phyloP scores from a whole-genome alignment of 2,113 vertebrate genomes.

The Oryzias curvinotus region DNA sequence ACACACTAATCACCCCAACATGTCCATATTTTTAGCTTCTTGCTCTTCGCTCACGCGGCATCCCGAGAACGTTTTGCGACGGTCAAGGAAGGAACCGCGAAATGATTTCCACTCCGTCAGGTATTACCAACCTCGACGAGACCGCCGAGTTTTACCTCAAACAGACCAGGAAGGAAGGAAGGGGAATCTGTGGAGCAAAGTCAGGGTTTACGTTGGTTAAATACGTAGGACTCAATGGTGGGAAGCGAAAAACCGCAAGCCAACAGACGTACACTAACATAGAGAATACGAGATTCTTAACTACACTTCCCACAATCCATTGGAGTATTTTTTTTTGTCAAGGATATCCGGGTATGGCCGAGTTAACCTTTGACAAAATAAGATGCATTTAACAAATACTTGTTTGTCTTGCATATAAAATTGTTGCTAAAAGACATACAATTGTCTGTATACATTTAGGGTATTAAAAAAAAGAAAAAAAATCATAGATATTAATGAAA shows the following conservation, averaged over 20 bases:
- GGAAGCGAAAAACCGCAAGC: not conserved
- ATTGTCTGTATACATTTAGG: not conserved
- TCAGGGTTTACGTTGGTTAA: slow-evolving; percentile 33
- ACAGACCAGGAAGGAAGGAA: slow-evolving; percentile 65
- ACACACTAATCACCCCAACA: slow-evolving; percentile 31
- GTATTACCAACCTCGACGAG: slow-evolving; percentile 44
- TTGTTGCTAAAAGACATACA: not conserved
- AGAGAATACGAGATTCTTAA: slow-evolving; percentile 58
- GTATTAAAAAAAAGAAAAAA: fast-evolving
- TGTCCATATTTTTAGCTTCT: slow-evolving; percentile 25
- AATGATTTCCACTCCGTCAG: slow-evolving; percentile 39
- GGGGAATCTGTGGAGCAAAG: slow-evolving; percentile 64
- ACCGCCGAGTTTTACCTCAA: slow-evolving; percentile 68
- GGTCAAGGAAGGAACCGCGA: slow-evolving; percentile 3
- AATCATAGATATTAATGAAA: not conserved
- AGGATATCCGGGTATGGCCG: slow-evolving; percentile 67
- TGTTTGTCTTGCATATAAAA: too few species aligned
- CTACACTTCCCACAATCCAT: slow-evolving; percentile 62
- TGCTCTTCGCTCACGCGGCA: slow-evolving; percentile 12
- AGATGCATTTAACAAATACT: not conserved
- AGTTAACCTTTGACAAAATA: slow-evolving; percentile 13
- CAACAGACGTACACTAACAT: slow-evolving; percentile 43
- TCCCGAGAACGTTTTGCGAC: slow-evolving; percentile 32
- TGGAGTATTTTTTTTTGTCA: slow-evolving; percentile 5
- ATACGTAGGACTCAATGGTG: not conserved